Evolutionary conservation across 2,888 invertebrate species (phyloP).

Genomic region (Campopleginae sp.): DNA sequence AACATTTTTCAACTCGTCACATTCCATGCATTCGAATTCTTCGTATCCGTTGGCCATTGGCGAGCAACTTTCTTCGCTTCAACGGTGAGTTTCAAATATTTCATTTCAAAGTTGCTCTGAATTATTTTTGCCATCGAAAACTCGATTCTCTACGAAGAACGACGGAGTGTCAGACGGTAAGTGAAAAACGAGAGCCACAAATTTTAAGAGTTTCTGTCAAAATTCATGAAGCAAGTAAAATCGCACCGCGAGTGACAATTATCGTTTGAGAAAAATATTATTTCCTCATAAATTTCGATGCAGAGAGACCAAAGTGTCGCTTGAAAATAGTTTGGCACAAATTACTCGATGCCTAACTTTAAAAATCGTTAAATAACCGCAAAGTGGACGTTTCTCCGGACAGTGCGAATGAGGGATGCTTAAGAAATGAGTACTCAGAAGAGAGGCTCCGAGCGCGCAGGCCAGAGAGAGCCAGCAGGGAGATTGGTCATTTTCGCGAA

Average conservation of each 20-base stretch:
- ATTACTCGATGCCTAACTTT: neutral
- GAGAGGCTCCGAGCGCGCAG: constrained; percentile 1
- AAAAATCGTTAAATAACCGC: constrained; percentile 14
- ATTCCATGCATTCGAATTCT: constrained; percentile 11
- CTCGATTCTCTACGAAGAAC: neutral
- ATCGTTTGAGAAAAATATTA: neutral
- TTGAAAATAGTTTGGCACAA: neutral
- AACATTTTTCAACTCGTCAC: constrained; percentile 11
- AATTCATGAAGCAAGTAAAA: neutral
- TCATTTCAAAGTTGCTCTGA: neutral
- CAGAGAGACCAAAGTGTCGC: neutral
- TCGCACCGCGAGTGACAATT: neutral
- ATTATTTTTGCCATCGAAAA: neutral
- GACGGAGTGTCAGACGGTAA: neutral
- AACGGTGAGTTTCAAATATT: constrained; percentile 22
- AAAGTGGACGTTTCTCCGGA: constrained; percentile 14
- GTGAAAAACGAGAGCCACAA: neutral
- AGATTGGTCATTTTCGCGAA: constrained; percentile 82
- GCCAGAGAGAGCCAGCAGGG: constrained; percentile 71
- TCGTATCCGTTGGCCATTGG: neutral
- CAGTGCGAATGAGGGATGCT: neutral
- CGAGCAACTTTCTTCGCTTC: neutral
- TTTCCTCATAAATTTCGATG: neutral
- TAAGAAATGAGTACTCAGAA: constrained; percentile 30
- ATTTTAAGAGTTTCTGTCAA: neutral